Base-by-base conservation (phyloP, 1,140 invertebrate genomes). In the Heliconius himera region DNA sequence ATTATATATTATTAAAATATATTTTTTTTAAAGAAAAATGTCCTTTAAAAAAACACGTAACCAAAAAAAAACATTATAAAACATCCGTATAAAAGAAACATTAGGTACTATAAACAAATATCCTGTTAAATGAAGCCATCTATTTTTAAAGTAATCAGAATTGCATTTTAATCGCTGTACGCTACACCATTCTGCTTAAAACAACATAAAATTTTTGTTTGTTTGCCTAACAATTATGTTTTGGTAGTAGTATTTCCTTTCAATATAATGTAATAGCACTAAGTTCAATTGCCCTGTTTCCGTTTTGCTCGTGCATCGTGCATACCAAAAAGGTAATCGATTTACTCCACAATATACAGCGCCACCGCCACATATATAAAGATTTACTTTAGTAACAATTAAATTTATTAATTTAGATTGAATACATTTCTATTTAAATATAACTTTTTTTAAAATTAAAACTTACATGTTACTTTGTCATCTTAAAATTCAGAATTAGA, bases 101-200 rank as follows among this genome's bases (percentile, higher is more conserved):
- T 29, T 11, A n/a, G n/a, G n/a, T n/a, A 8, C 16, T 71, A 29
- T 70, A 26, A 77, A 49, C 13, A 66, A 66, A 29, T 49, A 86
- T 85, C 77, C 83, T 72, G 74, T 83, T 81, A 78, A 79, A 74
- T 84, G 75, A 81, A 81, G 29, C 60, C 70, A 49, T 29, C 85
- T 88, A 88, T 84, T 83, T 85, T 84, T 87, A 87, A 83, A 85
- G 18, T 81, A 83, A 85, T 87, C 78, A 74, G 82, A 85, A 87
- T 74, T 77, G 77, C 84, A 77, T 80, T 82, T 66, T 66, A 66
- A 66, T 66, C 60, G 26, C 4, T 16, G 22, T 16, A 22, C n/a
- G 22, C 22, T 66, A 66, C 60, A 66, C 22, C 22, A 11, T 29
- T 29, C 26, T 26, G 60, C 60, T 66, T 66, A 66, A 26, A 16